Evolutionary conservation across 2,113 vertebrate species (phyloP).

Genomic region (Nesospiza acunhae): DNA sequence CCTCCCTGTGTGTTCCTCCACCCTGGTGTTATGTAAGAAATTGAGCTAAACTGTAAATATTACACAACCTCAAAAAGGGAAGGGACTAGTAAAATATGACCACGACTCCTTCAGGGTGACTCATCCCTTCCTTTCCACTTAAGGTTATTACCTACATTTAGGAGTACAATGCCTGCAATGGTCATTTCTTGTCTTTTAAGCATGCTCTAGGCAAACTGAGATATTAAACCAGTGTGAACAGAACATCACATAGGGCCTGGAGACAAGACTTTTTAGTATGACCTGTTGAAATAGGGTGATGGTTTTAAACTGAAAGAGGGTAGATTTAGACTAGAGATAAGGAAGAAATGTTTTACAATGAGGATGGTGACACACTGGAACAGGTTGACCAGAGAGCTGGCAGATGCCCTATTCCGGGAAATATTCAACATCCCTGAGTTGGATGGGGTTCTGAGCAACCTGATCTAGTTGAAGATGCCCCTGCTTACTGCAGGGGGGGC

Average conservation of each 20-base stretch:
- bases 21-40: background rate
- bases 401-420: background rate
- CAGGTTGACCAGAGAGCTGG: background rate
- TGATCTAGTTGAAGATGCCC: background rate
- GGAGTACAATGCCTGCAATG: background rate
- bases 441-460: background rate
- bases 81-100: conserved; percentile 4
- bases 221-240: background rate
- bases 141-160: background rate
- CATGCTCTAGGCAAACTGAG: background rate
- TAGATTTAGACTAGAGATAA: background rate
- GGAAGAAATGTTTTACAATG: background rate
- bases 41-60: conserved; percentile 39
- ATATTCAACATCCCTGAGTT: background rate
- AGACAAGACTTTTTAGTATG: background rate
- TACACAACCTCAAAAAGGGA: background rate
- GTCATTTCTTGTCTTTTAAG: background rate
- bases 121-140: background rate
- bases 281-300: background rate
- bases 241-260: background rate
- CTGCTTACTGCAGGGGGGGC: rapidly evolving
- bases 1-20: background rate
- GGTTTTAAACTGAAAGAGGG: background rate
- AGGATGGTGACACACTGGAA: background rate
- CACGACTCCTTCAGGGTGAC: background rate